These are phyloP conservation scores for Lepidotrigona ventralis DNA, from an alignment of 1,140 invertebrate species.

Conservation along the genomic window DNA sequence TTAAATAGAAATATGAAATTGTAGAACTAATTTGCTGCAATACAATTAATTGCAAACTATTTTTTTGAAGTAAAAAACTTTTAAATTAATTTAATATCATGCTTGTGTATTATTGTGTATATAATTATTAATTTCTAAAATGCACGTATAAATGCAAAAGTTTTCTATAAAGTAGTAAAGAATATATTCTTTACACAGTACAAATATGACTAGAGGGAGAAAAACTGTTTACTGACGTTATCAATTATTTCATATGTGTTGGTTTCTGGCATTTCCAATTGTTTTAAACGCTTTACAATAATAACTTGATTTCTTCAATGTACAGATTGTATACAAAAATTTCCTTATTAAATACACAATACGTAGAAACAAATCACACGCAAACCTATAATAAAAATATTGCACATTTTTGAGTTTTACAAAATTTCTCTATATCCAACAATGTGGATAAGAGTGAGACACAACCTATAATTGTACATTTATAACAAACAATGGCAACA, in stretches of 20 bases:
- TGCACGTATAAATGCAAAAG: not conserved
- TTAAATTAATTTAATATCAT: slow-evolving; percentile 2
- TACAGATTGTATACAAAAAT: slow-evolving; percentile 10
- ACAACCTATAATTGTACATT: slow-evolving; percentile 20
- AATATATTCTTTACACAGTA: slow-evolving; percentile 47
- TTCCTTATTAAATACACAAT: not conserved
- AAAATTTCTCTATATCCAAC: slow-evolving; percentile 1
- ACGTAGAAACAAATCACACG: slow-evolving; percentile 40
- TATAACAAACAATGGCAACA: slow-evolving; percentile 64
- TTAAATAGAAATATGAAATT: slow-evolving; percentile 16
- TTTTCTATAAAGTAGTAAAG: slow-evolving; percentile 28
- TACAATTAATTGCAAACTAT: not conserved
- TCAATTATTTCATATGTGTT: slow-evolving; percentile 45
- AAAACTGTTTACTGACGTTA: slow-evolving; percentile 58
- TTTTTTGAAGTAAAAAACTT: not conserved
- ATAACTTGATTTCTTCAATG: slow-evolving; percentile 24
- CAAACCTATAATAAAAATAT: slow-evolving; percentile 57
- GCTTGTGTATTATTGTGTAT: not conserved
- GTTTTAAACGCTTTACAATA: not conserved
- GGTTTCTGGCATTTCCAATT: slow-evolving; percentile 5
- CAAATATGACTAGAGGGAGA: slow-evolving; percentile 63
- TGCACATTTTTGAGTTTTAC: slow-evolving; percentile 52
- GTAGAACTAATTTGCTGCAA: not conserved
- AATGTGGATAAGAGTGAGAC: not conserved
- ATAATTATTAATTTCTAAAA: not conserved